These are phyloP conservation scores for Agriotes lineatus DNA, from an alignment of 2,888 invertebrate genomes.

Conservation along the genomic window DNA sequence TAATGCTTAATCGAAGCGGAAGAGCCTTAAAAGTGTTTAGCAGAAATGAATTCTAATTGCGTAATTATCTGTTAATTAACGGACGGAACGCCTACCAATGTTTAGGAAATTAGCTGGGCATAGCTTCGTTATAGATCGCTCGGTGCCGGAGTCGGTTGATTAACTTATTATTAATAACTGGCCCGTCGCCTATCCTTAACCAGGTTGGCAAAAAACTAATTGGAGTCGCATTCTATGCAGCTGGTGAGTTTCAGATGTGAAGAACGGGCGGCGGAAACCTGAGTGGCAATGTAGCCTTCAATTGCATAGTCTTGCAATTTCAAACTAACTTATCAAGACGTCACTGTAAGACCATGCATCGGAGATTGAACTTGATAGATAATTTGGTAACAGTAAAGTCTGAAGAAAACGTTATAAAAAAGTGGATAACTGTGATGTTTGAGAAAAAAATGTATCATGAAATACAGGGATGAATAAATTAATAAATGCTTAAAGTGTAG, in stretches of 20 bases:
- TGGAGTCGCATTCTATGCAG: not conserved
- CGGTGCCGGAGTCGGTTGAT: not conserved
- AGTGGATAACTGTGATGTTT: too few species aligned
- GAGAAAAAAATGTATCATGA: too few species aligned
- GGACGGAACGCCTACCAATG: constrained; percentile 27
- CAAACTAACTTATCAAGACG: too few species aligned
- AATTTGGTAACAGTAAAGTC: too few species aligned
- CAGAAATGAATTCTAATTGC: constrained; percentile 28
- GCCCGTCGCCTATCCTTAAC: not conserved
- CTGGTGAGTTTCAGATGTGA: not conserved
- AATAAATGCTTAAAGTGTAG: too few species aligned
- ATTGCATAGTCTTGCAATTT: too few species aligned
- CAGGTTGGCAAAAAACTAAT: constrained; percentile 1
- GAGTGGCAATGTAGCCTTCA: too few species aligned
- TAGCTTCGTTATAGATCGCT: constrained; percentile 23
- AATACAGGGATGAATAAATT: too few species aligned
- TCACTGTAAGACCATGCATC: too few species aligned
- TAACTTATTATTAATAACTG: constrained; percentile 11
- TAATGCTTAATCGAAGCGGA: constrained; percentile 2
- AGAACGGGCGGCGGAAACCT: constrained; percentile 7
- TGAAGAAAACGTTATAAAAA: too few species aligned
- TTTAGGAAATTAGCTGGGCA: constrained; percentile 27
- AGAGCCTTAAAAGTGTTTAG: constrained; percentile 19
- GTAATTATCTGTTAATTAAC: constrained; percentile 25
- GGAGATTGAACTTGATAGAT: too few species aligned